Conservation (phyloP, 2,113 vertebrate species). For the Catharus bicknelli region DNA sequence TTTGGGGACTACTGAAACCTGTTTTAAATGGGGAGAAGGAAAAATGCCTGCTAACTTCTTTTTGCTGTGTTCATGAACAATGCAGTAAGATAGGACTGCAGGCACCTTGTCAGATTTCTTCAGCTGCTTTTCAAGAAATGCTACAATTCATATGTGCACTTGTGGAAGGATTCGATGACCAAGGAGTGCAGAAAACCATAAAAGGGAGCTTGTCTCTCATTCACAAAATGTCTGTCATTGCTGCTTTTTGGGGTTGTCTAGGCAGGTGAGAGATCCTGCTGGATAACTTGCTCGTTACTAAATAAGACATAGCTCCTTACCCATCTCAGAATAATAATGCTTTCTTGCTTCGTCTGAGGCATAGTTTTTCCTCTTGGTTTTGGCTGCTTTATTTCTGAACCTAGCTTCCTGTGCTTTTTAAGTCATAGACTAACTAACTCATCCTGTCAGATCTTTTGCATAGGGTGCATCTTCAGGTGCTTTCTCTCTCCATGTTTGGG, state of each 20-base stretch:
- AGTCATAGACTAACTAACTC: background rate
- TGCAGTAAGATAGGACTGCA: background rate
- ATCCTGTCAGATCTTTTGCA: background rate
- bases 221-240: background rate
- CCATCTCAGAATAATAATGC: background rate
- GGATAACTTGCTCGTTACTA: accelerated
- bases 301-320: background rate
- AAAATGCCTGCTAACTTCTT: background rate
- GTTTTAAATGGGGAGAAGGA: background rate
- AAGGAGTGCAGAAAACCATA: background rate
- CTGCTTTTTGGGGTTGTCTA: background rate
- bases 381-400: background rate
- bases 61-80: background rate
- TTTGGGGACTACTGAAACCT: background rate
- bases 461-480: background rate
- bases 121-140: background rate
- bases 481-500: background rate
- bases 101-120: background rate
- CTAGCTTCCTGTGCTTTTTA: background rate
- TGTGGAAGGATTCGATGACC: background rate
- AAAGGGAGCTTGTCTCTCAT: background rate
- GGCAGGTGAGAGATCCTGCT: background rate
- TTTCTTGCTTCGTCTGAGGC: background rate
- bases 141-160: background rate
- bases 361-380: background rate